These are phyloP conservation scores for Gambusia yucatana DNA, from an alignment of 2,797 vertebrate species.

Conservation along the genomic window DNA sequence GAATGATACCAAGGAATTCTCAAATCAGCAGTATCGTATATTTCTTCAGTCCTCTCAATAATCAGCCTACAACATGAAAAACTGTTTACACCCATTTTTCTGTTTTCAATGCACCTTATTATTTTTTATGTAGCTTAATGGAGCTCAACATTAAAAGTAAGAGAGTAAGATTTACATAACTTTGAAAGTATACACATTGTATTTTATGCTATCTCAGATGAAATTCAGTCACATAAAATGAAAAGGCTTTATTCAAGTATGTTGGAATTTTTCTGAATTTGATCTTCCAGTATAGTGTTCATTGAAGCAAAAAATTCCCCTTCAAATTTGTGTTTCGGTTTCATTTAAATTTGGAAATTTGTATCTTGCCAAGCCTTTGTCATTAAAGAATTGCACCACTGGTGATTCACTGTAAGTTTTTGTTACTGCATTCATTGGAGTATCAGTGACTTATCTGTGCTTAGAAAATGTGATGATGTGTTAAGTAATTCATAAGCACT, in stretches of 20 bases:
- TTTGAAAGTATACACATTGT: background rate
- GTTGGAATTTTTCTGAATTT: background rate
- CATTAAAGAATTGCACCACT: background rate
- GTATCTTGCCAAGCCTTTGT: background rate
- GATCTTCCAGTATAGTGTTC: background rate
- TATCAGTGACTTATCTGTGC: background rate
- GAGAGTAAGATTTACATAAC: background rate
- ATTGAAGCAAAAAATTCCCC: background rate
- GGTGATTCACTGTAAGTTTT: background rate
- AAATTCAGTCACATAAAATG: background rate
- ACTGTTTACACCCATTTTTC: background rate
- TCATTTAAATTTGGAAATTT: background rate
- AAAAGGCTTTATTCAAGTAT: background rate
- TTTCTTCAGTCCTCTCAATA: background rate
- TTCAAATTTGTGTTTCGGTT: background rate
- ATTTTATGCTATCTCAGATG: background rate
- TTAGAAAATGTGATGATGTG: background rate
- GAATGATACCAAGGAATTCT: slow-evolving; percentile 42
- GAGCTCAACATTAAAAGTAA: background rate
- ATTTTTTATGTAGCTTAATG: background rate
- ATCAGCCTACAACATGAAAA: background rate
- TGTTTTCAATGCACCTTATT: background rate
- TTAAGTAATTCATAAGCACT: slow-evolving; percentile 4
- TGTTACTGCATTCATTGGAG: background rate
- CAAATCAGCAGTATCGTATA: background rate